These are phyloP conservation scores for Pterostichus madidus DNA, from an alignment of 2,888 invertebrate genomes.

Conservation along the genomic window DNA sequence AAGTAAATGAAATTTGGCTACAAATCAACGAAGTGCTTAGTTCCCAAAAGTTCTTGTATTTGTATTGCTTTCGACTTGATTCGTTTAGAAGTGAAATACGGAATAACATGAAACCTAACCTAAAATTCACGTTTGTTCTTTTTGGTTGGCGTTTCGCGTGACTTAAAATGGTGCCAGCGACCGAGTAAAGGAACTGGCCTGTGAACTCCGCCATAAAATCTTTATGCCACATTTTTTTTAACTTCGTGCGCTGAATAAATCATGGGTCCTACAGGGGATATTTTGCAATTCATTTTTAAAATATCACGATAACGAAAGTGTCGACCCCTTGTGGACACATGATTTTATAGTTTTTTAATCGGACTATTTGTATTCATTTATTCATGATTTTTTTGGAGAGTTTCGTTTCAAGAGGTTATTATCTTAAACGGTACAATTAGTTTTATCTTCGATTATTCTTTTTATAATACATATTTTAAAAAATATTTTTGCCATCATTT, in stretches of 20 bases:
- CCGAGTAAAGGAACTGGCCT: slow-evolving; percentile 34
- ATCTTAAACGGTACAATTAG: background rate
- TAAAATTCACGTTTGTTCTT: slow-evolving; percentile 33
- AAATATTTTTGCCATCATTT: no score
- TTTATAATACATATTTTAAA: no score
- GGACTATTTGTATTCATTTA: slow-evolving; percentile 33
- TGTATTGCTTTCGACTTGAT: background rate
- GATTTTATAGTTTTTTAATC: slow-evolving; percentile 41
- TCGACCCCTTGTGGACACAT: slow-evolving; percentile 13
- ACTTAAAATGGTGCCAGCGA: slow-evolving; percentile 56
- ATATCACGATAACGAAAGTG: slow-evolving; percentile 46
- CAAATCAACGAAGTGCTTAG: background rate
- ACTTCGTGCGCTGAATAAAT: slow-evolving; percentile 52
- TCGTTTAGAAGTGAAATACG: slow-evolving; percentile 1
- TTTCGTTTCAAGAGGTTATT: background rate
- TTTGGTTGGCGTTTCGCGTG: slow-evolving; percentile 52
- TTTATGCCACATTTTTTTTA: slow-evolving; percentile 55
- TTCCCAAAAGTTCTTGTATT: background rate
- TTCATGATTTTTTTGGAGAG: background rate
- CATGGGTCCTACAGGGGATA: slow-evolving; percentile 23
- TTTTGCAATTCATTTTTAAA: slow-evolving; percentile 52
- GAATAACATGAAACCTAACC: slow-evolving; percentile 40
- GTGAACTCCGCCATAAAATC: slow-evolving; percentile 46
- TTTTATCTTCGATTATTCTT: no score
- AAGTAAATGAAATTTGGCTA: background rate